Evolutionary conservation across 2,888 invertebrate species (phyloP), one percentile per base, ranked within the genome.

Genomic region (Shargacucullia verbasci): DNA sequence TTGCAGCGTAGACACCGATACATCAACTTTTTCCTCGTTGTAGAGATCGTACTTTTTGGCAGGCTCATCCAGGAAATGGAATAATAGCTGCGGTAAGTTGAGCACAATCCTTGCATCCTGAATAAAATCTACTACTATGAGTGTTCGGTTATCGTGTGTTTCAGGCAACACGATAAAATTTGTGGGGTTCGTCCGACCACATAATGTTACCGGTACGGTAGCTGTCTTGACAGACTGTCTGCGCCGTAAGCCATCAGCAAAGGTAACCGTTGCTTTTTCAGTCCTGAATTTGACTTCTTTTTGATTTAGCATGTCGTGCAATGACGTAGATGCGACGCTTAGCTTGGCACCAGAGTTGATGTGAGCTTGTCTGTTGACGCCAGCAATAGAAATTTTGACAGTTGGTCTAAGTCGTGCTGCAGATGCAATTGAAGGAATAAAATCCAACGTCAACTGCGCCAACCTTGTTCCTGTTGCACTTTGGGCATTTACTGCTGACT

Each of bases 401-500:
- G 27, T 54, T 46, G 54, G 46, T 0, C 46, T 54, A 27, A 13
- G n/a, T 27, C 55, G 11, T 9, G 47, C 1, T 29, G 11, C 29
- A 10, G 47, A 9, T 9, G 15, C 10, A 13, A 2, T 55, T 0
- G n/a, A 55, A 10, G 0, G 56, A 10, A 15, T 33, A 56, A 33
- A 56, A 49, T 9, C 56, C 56, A 0, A 49, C 56, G 3, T 7
- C 12, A 0, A 31, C 41, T 31, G 55, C 35, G 6, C 47, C 41
- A 20, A 55, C 11, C 1, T 48, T 48, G 0, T 0, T 5, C 6
- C 6, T 41, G 0, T 2, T 55, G 25, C 55, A 55, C 9, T 41
- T 55, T 0, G 27, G 47, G 11, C 55, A 55, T 48, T 48, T 55
- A 2, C 35, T 55, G 2, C 31, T 35, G 2, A 56, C 43, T 48